Evolutionary conservation across 1,140 invertebrate species (phyloP), one percentile per base, ranked within the genome.

Genomic region (Papilio dardanus): DNA sequence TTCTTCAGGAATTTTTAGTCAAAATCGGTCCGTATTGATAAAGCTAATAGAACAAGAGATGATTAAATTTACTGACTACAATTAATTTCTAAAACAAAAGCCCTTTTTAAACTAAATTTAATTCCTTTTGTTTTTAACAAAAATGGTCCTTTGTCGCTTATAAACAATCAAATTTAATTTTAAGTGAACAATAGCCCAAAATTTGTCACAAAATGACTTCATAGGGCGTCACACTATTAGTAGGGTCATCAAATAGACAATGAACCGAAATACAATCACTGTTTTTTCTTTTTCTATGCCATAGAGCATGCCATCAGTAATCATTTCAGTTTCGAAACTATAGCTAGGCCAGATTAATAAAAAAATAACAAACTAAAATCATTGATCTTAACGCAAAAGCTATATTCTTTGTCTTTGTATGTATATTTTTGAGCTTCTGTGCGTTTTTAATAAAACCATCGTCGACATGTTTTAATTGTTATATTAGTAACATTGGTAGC

Each of bases 51-150:
- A 42, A 16, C 16, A 46, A n/a, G 8, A 0, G 42, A 46, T 19
- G 42, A 46, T n/a, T n/a, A 46, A 46, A 46, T 6, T 46, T 19
- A 19, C 16, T 46, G 42, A 46, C 19, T 46, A 46, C 42, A 46
- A 46, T 46, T n/a, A 46, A 46, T 46, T 46, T 19, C n/a, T 19
- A 46, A 46, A 46, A 46, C 42, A 46, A 46, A 19, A 46, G 42
- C 16, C 16, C 42, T n/a, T 46, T 46, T 46, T n/a, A 46, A 19
- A 16, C n/a, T n/a, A 1, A 42, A 19, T 46, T 19, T 46, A 46
- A 42, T n/a, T 2, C 14, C 16, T 14, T 42, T 46, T 46, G 42
- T 46, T 46, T 19, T n/a, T 46, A 5, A 46, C 5, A 19, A 46
- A 46, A 46, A 19, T 46, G 42, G n/a, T n/a, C 42, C 42, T 46